Evolutionary conservation across 2,113 vertebrate species (phyloP), one percentile per base, ranked within the genome.

Genomic region (Eira barbara): DNA sequence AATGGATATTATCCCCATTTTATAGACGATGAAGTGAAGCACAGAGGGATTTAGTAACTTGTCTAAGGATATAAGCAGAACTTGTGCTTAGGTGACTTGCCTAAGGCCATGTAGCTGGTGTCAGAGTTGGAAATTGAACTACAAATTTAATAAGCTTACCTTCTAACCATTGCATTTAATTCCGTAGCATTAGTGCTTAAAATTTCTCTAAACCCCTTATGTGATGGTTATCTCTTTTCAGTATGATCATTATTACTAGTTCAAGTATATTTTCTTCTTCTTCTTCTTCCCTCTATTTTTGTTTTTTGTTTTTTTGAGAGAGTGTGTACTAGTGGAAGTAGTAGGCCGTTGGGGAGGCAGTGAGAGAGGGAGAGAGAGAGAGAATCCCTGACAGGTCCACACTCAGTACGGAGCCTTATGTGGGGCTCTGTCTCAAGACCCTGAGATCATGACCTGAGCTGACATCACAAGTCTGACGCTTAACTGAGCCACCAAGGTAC

Each of bases 1-100:
- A 93, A 67, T 97, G 15, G 1, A 1, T 85, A 86, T 84, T 89
- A 17, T 94, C 20, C 47, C n/a, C 13, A 34, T 76, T 79, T 80
- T 81, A 80, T 93, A 91, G 79, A 61, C 34, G 84, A 89, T 15
- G 20, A 93, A 81, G 8, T 96, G 73, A 97, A 69, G 25, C 73
- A 85, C 20, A 89, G n/a, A 79, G 45, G 81, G 34, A 69, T 71
- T 92, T 45, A 73, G 55, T 87, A 82, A 80, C 13, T 95, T 91
- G 8, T 86, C 55, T 63, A 81, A 76, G 36, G 11, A 69, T 73
- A 17, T 52, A 81, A 96, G 84, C 39, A 82, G 45, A 94, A 47
- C 52, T 94, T 90, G 39, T 83, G 42, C 65, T 83, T 87, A 84
- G 49, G 15, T 76, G 83, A 81, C 23, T 71, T 59, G 39, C 45